Evolutionary conservation across 2,797 vertebrate species (phyloP).

Genomic region (Darevskia nairensis): DNA sequence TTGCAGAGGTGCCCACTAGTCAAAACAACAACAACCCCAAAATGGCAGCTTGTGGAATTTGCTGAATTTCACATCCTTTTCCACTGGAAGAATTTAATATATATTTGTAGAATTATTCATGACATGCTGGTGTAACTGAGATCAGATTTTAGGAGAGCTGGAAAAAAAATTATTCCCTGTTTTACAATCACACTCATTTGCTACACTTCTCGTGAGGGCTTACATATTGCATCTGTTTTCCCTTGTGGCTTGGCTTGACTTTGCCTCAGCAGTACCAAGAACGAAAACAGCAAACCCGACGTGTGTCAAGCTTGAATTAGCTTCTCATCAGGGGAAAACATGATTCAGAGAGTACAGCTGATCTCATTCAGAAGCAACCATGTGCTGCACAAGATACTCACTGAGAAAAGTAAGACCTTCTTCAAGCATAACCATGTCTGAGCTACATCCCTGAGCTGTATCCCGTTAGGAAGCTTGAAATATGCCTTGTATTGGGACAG

Average conservation of each 20-base stretch:
- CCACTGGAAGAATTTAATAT: neutral
- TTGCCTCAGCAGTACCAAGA: neutral
- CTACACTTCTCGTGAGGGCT: rapidly evolving
- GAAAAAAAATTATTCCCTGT: neutral
- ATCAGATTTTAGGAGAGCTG: constrained; percentile 15
- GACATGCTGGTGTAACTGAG: rapidly evolving
- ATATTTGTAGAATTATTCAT: neutral
- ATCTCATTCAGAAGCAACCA: neutral
- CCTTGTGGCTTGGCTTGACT: rapidly evolving
- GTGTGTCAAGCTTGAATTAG: neutral
- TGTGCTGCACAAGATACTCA: neutral
- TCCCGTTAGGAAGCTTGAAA: neutral
- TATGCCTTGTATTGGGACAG: neutral
- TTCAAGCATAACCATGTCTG: neutral
- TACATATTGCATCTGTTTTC: rapidly evolving
- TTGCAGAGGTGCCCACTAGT: no score
- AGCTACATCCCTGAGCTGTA: neutral
- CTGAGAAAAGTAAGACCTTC: neutral
- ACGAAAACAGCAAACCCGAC: rapidly evolving
- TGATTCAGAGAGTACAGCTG: neutral
- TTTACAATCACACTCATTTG: rapidly evolving
- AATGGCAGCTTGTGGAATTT: neutral
- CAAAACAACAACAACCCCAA: no score
- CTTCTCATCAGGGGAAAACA: neutral
- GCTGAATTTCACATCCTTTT: neutral